Base-by-base conservation (phyloP, 2,797 vertebrate genomes). In the Sebastes hubbsi region DNA sequence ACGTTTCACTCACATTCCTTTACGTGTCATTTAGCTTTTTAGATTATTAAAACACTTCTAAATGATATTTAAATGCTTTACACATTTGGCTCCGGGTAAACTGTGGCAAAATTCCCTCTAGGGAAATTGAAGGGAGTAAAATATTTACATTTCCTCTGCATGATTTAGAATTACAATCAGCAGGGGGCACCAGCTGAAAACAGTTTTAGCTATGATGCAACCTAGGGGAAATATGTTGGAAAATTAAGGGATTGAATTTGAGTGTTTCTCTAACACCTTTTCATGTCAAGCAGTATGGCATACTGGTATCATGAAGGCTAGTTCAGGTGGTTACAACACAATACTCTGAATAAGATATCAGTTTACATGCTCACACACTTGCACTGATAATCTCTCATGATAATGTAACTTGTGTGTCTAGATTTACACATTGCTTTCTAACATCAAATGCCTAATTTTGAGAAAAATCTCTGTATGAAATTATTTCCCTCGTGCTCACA, bases 171-270 rank as follows among this genome's bases (percentile, higher is more conserved):
- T 71, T 13, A 52, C 9, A 27, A 8, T 68, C 72, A 82, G 69
- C 70, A 82, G 69, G 9, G 54, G 81, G 59, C 56, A 56, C 32
- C n/a, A 66, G 24, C 18, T 54, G 11, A 81, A 36, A 70, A 72
- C 34, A 9, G 12, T 49, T 78, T 4, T 2, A 58, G 62, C 20
- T 42, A 16, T 80, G 27, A 71, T 42, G 54, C 12, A 81, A 55
- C 42, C 20, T 8, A 5, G 13, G n/a, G 13, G 11, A 70, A 75
- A 84, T 11, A 49, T 20, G 4, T 24, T 70, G 73, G 7, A 62
- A 14, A 54, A 55, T 16, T 2, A 34, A 64, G 8, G 3, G 5
- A 49, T 11, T 5, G 4, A 29, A 24, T 32, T 4, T 52, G 0
- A 49, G 34, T 46, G 8, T 73, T 58, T 34, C 3, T 18, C 38